These are phyloP conservation scores for Ornithoptera priamus DNA, from an alignment of 2,888 invertebrate genomes.

Conservation along the genomic window DNA sequence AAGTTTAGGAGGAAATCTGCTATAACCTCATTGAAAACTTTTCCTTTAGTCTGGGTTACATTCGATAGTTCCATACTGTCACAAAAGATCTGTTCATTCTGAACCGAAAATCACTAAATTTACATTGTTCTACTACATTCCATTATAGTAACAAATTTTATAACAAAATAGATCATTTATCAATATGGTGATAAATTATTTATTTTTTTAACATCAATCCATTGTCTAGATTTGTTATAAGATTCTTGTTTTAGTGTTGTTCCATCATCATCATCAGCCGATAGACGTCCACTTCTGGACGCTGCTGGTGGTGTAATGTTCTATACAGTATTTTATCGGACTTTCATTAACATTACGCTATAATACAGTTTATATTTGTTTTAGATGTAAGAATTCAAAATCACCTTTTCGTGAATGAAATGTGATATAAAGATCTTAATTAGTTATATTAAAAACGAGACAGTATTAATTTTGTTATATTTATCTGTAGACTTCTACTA, in stretches of 20 bases:
- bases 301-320: not conserved
- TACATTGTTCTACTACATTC: no score
- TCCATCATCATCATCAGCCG: no score
- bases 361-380: not conserved
- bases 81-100: no score
- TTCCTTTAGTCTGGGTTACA: no score
- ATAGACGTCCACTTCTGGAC: no score
- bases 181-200: not conserved
- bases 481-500: no score
- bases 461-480: not conserved
- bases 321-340: not conserved
- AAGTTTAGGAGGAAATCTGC: no score
- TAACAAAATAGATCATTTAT: no score
- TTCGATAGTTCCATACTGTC: no score
- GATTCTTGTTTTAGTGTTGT: not conserved
- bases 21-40: no score
- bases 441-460: not conserved
- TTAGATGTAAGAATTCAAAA: not conserved
- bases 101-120: no score
- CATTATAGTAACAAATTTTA: no score
- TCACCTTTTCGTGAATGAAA: not conserved
- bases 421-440: not conserved
- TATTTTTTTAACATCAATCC: not conserved
- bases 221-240: not conserved
- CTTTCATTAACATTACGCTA: not conserved